Base-by-base conservation (phyloP, 2,888 invertebrate species). In the Cephus runcator region DNA sequence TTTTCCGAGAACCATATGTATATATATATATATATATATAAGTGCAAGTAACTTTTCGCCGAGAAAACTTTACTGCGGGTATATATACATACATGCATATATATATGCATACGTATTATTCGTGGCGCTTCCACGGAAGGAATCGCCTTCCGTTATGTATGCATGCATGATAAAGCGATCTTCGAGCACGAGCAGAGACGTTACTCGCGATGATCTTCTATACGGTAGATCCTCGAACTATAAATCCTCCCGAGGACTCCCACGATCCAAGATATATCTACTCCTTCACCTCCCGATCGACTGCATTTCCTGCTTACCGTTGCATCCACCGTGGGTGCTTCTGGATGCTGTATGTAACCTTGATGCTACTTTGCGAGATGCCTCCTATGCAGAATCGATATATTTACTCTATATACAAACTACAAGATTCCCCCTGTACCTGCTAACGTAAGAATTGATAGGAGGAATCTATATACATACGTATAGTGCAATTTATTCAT, bases 231-330 rank as follows among this genome's bases (percentile, higher is more conserved):
- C 84, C 75, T 82, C 81, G 79, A 84, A 84, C 86, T 84, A 88
- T 88, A 88, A 88, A 88, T 87, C 86, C 83, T 82, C 79, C 73
- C 71, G 76, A 80, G 79, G 81, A 86, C 86, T 88, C 87, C 87
- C 87, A 87, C 87, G 86, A 86, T 86, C 80, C 77, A 69, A 80
- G 85, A 84, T 84, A 78, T 79, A 81, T 79, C 79, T 80, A 35
- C 31, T 77, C 23, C 73, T 73, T 36, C 69, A 34, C 76, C 78
- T 82, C 81, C 83, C 85, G 87, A 84, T 84, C 81, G 84, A 83
- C 82, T 84, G 82, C 82, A 84, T 85, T 87, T 87, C 84, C 87
- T 85, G 84, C 84, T 87, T 85, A 85, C 87, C 79, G 86, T 85
- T 78, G 78, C 81, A 85, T 84, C 83, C 81, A 84, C 82, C 82